Evolutionary conservation across 2,888 invertebrate species (phyloP).

Genomic region (Vannuccia rotundouncinata): DNA sequence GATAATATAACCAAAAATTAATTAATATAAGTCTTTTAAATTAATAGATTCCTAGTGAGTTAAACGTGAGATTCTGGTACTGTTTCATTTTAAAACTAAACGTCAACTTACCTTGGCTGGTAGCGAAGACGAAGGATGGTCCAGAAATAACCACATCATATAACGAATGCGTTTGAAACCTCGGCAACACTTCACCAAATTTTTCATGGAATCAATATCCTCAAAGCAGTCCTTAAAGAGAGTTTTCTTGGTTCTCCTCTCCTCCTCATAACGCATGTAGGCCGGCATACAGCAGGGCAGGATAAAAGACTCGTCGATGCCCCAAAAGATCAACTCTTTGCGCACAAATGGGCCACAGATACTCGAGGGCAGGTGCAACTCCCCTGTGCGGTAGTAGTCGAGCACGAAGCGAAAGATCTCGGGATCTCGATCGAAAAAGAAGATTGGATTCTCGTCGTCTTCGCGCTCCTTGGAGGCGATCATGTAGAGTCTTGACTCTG

Average conservation of each 20-base stretch:
- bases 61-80: too few relatives aligned
- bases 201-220: conserved; percentile 40
- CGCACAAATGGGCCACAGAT: conserved; percentile 56
- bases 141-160: conserved; percentile 51
- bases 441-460: conserved; percentile 27
- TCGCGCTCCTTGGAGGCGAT: conserved; percentile 32
- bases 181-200: conserved; percentile 35
- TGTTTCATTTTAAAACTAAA: not conserved
- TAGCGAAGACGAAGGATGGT: conserved; percentile 52
- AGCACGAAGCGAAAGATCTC: conserved; percentile 48
- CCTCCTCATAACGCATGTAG: conserved; percentile 44
- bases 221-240: conserved; percentile 40
- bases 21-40: too few relatives aligned
- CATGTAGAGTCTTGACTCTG: conserved; percentile 39
- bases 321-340: conserved; percentile 52
- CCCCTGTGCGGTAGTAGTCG: conserved; percentile 51
- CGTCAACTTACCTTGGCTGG: conserved; percentile 48
- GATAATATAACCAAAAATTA: too few relatives aligned
- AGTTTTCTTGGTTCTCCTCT: conserved; percentile 38
- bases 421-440: conserved; percentile 50
- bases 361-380: conserved; percentile 53
- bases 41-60: too few relatives aligned
- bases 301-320: conserved; percentile 50
- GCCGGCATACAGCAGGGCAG: conserved; percentile 52
- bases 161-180: conserved; percentile 38